Percentiles rank a stretch among this genome's conserved stretches.
phyloP scores from a whole-genome alignment of 2,888 invertebrate genomes.

The Chloroclystis v-ata region DNA sequence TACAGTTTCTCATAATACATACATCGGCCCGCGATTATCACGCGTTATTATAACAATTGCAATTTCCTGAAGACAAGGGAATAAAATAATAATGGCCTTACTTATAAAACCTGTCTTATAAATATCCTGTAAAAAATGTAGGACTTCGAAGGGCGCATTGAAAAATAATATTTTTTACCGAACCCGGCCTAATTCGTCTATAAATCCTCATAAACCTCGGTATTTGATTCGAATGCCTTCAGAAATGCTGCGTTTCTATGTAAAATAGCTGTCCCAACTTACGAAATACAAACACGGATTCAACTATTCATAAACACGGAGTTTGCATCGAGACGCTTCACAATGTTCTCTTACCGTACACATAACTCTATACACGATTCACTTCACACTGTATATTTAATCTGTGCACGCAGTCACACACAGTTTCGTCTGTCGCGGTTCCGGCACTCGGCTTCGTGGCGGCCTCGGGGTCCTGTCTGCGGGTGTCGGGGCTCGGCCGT shows the following conservation, averaged over 20 bases:
- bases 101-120: not conserved
- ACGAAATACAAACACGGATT: slow-evolving; percentile 70
- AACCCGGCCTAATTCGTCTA: slow-evolving; percentile 7
- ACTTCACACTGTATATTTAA: slow-evolving; percentile 29
- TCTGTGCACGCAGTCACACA: slow-evolving; percentile 26
- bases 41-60: slow-evolving; percentile 30
- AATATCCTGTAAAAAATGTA: too few species aligned
- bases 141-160: too few species aligned
- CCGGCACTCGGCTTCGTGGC: slow-evolving; percentile 18
- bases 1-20: slow-evolving; percentile 27
- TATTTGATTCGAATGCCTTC: slow-evolving; percentile 29
- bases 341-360: slow-evolving; percentile 26
- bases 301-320: slow-evolving; percentile 54
- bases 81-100: slow-evolving; percentile 24
- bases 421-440: slow-evolving; percentile 20
- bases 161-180: not conserved
- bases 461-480: slow-evolving; percentile 5
- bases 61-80: slow-evolving; percentile 35
- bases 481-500: slow-evolving; percentile 21
- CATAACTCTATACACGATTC: slow-evolving; percentile 30
- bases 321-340: slow-evolving; percentile 35
- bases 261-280: slow-evolving; percentile 65
- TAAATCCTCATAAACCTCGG: slow-evolving; percentile 9
- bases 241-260: slow-evolving; percentile 25
- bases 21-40: slow-evolving; percentile 52